A percentile compares a stretch with the other conserved stretches of the same genome.
Evolutionary conservation across 2,797 vertebrate species (phyloP).

Genomic region (Aselliscus stoliczkanus): DNA sequence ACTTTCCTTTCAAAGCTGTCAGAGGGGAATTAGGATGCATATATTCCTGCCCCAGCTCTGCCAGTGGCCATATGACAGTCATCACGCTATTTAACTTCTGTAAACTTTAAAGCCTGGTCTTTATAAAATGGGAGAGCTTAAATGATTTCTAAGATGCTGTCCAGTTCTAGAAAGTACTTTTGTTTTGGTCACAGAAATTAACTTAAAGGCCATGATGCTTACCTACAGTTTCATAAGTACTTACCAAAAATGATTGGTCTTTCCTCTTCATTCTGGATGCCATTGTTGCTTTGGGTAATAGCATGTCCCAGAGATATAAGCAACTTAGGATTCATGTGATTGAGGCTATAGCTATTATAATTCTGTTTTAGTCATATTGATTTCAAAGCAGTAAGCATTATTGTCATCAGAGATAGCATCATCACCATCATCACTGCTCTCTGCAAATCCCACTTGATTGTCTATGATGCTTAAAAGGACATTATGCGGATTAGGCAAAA

Average conservation of each 20-base stretch:
- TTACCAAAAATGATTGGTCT: background rate
- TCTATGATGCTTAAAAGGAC: background rate
- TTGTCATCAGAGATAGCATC: background rate
- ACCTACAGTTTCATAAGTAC: background rate
- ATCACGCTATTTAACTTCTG: background rate
- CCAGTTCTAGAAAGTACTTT: background rate
- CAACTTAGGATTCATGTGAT: background rate
- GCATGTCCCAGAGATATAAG: background rate
- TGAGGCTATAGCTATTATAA: background rate
- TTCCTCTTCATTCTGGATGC: background rate
- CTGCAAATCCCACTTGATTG: background rate
- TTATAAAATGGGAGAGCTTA: background rate
- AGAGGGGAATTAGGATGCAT: background rate
- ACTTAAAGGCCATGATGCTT: background rate
- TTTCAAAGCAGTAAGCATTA: background rate
- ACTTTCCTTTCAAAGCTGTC: slow-evolving; percentile 20
- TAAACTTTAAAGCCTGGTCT: background rate
- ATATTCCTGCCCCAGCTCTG: background rate
- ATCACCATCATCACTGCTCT: background rate
- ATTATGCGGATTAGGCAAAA: background rate
- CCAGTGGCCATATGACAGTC: background rate
- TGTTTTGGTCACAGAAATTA: slow-evolving; percentile 4
- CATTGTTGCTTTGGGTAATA: background rate
- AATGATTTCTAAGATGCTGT: background rate
- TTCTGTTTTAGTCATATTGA: background rate